Conservation (phyloP, 1,140 invertebrate species). For the Anastrepha ludens region DNA sequence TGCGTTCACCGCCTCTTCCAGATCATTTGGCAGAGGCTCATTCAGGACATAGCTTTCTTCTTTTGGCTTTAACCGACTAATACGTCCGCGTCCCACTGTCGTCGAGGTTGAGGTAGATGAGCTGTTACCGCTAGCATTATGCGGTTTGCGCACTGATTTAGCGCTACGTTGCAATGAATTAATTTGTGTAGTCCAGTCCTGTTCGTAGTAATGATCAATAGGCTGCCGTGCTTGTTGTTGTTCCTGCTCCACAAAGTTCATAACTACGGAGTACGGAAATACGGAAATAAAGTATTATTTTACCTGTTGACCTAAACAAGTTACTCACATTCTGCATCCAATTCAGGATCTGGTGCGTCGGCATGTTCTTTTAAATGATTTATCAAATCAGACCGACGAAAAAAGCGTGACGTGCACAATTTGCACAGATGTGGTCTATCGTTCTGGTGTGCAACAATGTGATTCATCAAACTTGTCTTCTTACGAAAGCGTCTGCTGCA, state of each 20-base stretch:
- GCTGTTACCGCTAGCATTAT: conserved; percentile 54
- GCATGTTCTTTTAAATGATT: conserved; percentile 89
- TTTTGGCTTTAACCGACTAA: conserved; percentile 69
- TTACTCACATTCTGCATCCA: conserved; percentile 72
- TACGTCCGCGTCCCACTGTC: conserved; percentile 62
- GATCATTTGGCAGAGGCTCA: conserved; percentile 39
- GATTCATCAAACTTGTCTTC: conserved; percentile 87
- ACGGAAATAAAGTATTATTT: not conserved
- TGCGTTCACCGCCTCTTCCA: not conserved
- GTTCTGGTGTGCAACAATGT: conserved; percentile 88
- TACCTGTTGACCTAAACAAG: not conserved
- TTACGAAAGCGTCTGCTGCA: conserved; percentile 87
- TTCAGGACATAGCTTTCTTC: conserved; percentile 60
- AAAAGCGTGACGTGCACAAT: conserved; percentile 85
- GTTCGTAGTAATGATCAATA: conserved; percentile 70
- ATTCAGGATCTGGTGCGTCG: conserved; percentile 67
- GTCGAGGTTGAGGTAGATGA: conserved; percentile 58
- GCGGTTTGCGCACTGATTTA: conserved; percentile 55
- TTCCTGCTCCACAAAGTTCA: conserved; percentile 58
- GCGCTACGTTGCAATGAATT: conserved; percentile 55
- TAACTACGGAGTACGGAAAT: conserved; percentile 6
- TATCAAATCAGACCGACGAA: conserved; percentile 85
- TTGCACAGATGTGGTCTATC: conserved; percentile 86
- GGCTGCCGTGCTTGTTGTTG: conserved; percentile 58
- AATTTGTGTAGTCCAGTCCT: conserved; percentile 64